Evolutionary conservation across 2,888 invertebrate genomes (phyloP).

Genomic region (Tetrapedia diversipes): DNA sequence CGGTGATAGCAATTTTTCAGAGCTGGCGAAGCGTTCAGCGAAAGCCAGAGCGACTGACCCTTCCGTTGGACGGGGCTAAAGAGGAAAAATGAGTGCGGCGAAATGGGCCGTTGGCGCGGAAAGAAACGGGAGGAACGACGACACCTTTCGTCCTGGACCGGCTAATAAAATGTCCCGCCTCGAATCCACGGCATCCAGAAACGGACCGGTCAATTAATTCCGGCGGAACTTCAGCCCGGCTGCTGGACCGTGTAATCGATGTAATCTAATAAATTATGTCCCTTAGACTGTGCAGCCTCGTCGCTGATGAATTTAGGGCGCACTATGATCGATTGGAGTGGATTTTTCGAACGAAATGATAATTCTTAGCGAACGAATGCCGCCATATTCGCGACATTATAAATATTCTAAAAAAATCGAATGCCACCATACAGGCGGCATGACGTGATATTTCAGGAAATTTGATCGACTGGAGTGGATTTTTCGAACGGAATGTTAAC

Average conservation of each 20-base stretch:
- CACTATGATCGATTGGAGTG: too few relatives aligned
- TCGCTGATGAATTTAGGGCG: too few relatives aligned
- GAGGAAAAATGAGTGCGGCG: slow-evolving; percentile 33
- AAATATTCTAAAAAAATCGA: too few relatives aligned
- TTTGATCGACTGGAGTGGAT: too few relatives aligned
- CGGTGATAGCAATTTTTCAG: slow-evolving; percentile 29
- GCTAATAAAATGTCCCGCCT: slow-evolving; percentile 34
- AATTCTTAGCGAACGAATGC: too few relatives aligned
- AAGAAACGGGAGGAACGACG: background rate
- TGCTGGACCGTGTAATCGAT: slow-evolving; percentile 40
- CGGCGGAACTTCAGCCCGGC: background rate
- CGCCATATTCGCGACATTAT: too few relatives aligned
- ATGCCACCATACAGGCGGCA: too few relatives aligned
- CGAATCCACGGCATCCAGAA: slow-evolving; percentile 21
- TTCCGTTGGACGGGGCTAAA: slow-evolving; percentile 19
- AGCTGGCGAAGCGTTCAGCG: slow-evolving; percentile 23
- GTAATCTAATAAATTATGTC: slow-evolving; percentile 52
- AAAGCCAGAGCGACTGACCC: slow-evolving; percentile 18
- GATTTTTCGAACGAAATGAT: too few relatives aligned
- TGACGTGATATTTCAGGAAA: too few relatives aligned
- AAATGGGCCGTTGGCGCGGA: background rate
- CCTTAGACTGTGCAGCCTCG: too few relatives aligned
- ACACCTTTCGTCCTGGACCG: slow-evolving; percentile 13
- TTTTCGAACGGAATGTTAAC: too few relatives aligned
- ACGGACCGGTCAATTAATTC: slow-evolving; percentile 40